phyloP scores from a whole-genome alignment of 30 jellyfish, hydroid and myxozoan species.

The Calvadosia cruxmelitensis region DNA sequence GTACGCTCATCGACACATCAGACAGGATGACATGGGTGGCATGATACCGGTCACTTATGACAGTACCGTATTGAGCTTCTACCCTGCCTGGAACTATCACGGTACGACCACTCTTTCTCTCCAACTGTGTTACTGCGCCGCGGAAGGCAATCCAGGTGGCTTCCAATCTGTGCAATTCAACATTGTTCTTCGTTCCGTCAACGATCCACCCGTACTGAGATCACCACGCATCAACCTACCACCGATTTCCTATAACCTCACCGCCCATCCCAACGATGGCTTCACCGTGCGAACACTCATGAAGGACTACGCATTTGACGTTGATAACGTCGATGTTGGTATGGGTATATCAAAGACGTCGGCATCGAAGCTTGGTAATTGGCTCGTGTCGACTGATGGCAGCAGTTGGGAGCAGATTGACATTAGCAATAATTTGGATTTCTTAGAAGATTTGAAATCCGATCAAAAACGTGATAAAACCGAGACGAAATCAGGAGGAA shows the following conservation, averaged over 20 bases:
- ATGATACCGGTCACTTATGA: not conserved
- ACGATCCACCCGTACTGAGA: slow-evolving; percentile 25
- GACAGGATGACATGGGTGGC: not conserved
- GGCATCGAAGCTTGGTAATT: slow-evolving; percentile 32
- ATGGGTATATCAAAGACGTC: slow-evolving; percentile 43
- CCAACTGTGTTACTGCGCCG: slow-evolving; percentile 17
- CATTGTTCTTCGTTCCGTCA: slow-evolving; percentile 25
- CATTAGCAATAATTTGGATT: slow-evolving; percentile 3
- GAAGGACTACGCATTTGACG: slow-evolving; percentile 13
- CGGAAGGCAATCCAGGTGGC: not conserved
- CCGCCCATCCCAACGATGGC: slow-evolving; percentile 44
- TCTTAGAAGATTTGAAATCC: not conserved
- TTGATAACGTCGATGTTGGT: slow-evolving; percentile 28
- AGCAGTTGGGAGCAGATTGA: slow-evolving; percentile 31
- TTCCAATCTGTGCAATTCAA: slow-evolving; percentile 3
- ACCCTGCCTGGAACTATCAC: slow-evolving; percentile 8
- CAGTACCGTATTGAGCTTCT: not conserved
- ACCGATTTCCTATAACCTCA: slow-evolving; percentile 40
- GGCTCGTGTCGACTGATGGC: slow-evolving; percentile 23
- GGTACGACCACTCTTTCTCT: slow-evolving; percentile 27
- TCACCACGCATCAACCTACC: slow-evolving; percentile 20
- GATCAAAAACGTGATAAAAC: not conserved
- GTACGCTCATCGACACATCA: not conserved
- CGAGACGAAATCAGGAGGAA: not conserved
- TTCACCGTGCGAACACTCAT: slow-evolving; percentile 25